Percentiles rank a stretch among this genome's conserved stretches.
phyloP scores from a whole-genome alignment of 1,140 invertebrate species.

The Bombus breviceps region DNA sequence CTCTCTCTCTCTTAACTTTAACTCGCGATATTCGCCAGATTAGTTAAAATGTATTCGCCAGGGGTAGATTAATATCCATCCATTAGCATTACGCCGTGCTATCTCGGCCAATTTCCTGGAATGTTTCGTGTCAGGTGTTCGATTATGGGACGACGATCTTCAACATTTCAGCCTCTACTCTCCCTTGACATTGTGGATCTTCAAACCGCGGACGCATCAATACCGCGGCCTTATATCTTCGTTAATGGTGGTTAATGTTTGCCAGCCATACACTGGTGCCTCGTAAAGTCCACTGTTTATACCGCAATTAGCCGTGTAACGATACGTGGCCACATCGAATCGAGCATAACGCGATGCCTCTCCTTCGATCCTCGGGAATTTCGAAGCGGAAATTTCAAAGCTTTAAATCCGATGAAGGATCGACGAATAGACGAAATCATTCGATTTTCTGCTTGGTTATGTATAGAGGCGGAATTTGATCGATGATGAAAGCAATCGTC shows the following conservation, averaged over 20 bases:
- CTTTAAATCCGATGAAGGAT: background rate
- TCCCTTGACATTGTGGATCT: constrained; percentile 19
- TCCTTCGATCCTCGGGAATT: constrained; percentile 8
- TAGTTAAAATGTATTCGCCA: constrained; percentile 48
- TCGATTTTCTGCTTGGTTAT: background rate
- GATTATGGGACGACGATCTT: constrained; percentile 44
- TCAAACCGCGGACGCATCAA: constrained; percentile 37
- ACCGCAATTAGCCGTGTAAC: constrained; percentile 79
- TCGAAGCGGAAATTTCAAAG: background rate
- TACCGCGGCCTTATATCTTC: constrained; percentile 63
- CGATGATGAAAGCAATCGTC: background rate
- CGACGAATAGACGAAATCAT: background rate
- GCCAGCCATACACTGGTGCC: constrained; percentile 71
- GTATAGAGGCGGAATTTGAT: background rate
- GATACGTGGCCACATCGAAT: constrained; percentile 65
- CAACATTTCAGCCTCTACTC: constrained; percentile 48
- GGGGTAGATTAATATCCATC: constrained; percentile 50
- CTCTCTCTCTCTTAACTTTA: background rate
- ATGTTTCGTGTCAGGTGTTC: constrained; percentile 36
- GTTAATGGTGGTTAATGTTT: constrained; percentile 80
- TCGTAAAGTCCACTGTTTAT: constrained; percentile 80
- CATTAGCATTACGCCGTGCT: constrained; percentile 47
- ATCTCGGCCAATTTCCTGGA: constrained; percentile 40
- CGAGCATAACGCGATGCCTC: constrained; percentile 20
- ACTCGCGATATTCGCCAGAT: constrained; percentile 14